Evolutionary conservation across 2,888 invertebrate species (phyloP), one percentile per base, ranked within the genome.

Genomic region (Gonocerus acuteangulatus): DNA sequence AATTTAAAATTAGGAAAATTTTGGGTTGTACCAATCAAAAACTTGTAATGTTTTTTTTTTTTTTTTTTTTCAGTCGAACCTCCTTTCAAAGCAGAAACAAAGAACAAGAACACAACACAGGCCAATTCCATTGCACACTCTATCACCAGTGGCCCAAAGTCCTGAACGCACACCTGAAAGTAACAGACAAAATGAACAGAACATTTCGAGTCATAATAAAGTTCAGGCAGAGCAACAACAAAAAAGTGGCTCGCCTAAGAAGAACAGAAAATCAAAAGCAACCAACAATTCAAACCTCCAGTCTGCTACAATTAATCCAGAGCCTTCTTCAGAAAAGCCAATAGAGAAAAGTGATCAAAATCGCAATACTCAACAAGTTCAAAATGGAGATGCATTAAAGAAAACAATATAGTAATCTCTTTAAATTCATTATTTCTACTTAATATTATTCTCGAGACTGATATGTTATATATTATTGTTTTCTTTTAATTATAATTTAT

Each of bases 101-200:
- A 42, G 42, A 42, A 42, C 21, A 22, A 22, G 15, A 15, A 21
- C 36, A 39, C 54, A 39, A 42, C 22, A 42, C 11, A 39, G 19
- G 15, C n/a, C 54, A 9, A 34, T 57, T 22, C 57, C 57, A n/a
- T 19, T 57, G 3, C 57, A 57, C 27, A 57, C 34, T 23, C 32
- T 57, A 23, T 57, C 57, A 47, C 57, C 57, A 18, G 57, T 57
- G 1, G 57, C 57, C 32, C 57, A 57, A 39, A 57, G 57, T 34
- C 57, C 57, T 15, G 57, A 57, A 15, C 57, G 57, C n/a, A 47
- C 45, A 19, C 57, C 44, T 19, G 19, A 44, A 57, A 22, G 42
- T 23, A 22, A 36, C n/a, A 21, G 15, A 4, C 22, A 11, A 23
- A 13, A 1, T 15, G 22, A 23, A 22, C 22, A 54, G 15, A 16